Base-by-base conservation (phyloP, 2,797 vertebrate species). In the Jordanella pulchra region DNA sequence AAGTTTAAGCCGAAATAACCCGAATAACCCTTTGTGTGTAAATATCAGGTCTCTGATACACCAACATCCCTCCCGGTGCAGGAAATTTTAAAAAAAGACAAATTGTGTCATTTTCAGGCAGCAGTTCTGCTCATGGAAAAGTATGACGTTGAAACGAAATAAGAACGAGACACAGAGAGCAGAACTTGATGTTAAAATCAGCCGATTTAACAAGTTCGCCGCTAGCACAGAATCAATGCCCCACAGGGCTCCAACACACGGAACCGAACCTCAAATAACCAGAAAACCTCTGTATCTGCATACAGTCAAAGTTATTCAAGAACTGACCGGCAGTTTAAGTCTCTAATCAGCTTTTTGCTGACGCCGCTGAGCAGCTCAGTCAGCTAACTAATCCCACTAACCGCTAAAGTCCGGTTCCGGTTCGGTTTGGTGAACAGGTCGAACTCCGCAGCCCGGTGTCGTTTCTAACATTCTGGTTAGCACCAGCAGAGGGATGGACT, bases 321-420 rank as follows among this genome's bases (percentile, higher is more conserved):
- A 60, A 35, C 56, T 21, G 28, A 60, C 17, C 50, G 21, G 21
- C 50, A 51, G 50, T 23, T 60, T 4, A 21, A 32, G 9, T 45
- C 14, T 45, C 13, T 45, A 45, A 12, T 45, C 11, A 15, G 14
- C 44, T 15, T 39, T 39, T 39, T 45, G 14, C 44, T 18, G 23
- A 60, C 30, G 56, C 27, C 13, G 14, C 11, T 45, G 44, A 25
- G 39, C 27, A 12, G 10, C 21, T n/a, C 23, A 18, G 32, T 53
- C 70, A 80, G 83, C 80, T 88, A 84, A 84, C 77, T 88, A 84
- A 85, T 81, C 80, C 79, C 21, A 30, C 45, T 70, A 69, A 69
- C 18, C 18, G 42, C 39, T 47, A 32, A 32, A 15, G 7, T 13
- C 23, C 12, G 17, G 9, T 13, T 47, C 11, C 14, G 21, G 14